Percentiles rank a stretch among this genome's conserved stretches.
Evolutionary conservation across 2,888 invertebrate genomes (phyloP).

Genomic region (Anaspis maculata): DNA sequence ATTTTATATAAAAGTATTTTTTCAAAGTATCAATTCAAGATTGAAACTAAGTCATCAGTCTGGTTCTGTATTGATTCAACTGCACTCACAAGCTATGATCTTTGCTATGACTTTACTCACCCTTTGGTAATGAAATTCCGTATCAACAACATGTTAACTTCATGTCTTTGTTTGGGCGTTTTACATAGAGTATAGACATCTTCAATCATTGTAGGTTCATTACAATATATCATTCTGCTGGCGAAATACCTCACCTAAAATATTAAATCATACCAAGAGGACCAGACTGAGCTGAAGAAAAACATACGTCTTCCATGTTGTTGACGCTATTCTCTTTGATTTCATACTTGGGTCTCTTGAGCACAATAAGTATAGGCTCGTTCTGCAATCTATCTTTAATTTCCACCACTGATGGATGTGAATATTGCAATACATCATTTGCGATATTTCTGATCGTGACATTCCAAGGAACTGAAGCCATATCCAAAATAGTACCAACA

Average conservation of each 20-base stretch:
- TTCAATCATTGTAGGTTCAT: constrained; percentile 34
- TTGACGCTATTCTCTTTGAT: constrained; percentile 26
- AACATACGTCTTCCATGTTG: constrained; percentile 30
- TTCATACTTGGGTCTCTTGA: constrained; percentile 42
- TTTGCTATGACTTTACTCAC: no score
- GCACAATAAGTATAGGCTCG: constrained; percentile 40
- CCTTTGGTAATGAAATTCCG: constrained; percentile 29
- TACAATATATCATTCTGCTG: constrained; percentile 33
- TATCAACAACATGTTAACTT: constrained; percentile 29
- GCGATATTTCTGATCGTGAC: constrained; percentile 27
- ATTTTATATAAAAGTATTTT: no score
- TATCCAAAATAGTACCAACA: constrained; percentile 23
- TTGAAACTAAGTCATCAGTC: no score
- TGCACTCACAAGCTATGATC: no score
- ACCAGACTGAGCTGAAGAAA: constrained; percentile 5
- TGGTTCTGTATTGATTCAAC: no score
- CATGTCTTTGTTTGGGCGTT: constrained; percentile 21
- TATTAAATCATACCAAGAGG: constrained; percentile 6
- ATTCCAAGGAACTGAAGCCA: constrained; percentile 31
- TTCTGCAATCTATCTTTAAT: constrained; percentile 37
- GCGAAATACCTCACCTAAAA: constrained; percentile 29
- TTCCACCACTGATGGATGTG: constrained; percentile 34
- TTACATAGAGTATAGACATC: constrained; percentile 33
- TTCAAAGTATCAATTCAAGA: no score
- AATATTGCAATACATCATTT: constrained; percentile 20